A percentile compares a stretch with the other conserved stretches of the same genome.
These are phyloP conservation scores for Zoanthus solanderi DNA, from an alignment of 92 coral and sea anemone genomes.

Conservation along the genomic window DNA sequence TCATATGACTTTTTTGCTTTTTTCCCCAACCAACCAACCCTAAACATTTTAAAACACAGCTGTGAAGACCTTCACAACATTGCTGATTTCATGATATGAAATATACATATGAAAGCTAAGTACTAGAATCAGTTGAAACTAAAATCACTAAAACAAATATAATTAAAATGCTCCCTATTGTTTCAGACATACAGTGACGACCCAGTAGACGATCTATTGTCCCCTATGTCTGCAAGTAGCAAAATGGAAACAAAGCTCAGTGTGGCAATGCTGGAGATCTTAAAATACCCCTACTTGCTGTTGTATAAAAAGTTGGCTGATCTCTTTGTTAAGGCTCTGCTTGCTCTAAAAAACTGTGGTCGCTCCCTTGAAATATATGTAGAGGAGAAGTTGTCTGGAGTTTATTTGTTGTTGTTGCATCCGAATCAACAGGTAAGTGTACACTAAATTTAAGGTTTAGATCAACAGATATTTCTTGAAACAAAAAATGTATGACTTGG, in stretches of 20 bases:
- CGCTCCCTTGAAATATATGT: conserved; percentile 54
- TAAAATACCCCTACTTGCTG: conserved; percentile 78
- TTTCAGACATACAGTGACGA: neutral
- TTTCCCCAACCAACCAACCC: no score
- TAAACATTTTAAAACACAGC: no score
- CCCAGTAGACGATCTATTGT: neutral
- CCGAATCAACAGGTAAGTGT: conserved; percentile 69
- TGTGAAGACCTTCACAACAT: no score
- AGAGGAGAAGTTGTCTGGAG: conserved; percentile 78
- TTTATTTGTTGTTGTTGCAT: conserved; percentile 80
- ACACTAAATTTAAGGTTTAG: neutral
- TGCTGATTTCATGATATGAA: no score
- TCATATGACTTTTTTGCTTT: no score
- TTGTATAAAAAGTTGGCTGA: conserved; percentile 63
- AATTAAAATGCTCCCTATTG: no score
- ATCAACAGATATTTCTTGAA: neutral
- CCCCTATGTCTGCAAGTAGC: neutral
- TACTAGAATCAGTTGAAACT: no score
- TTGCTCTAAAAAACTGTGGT: conserved; percentile 65
- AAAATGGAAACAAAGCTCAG: conserved; percentile 52
- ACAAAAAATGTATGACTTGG: neutral
- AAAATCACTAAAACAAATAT: no score
- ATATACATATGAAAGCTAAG: no score
- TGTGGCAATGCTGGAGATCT: conserved; percentile 80
- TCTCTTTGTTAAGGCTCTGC: conserved; percentile 70